These are phyloP conservation scores for Perca fluviatilis DNA, from an alignment of 2,113 vertebrate genomes.

Conservation along the genomic window DNA sequence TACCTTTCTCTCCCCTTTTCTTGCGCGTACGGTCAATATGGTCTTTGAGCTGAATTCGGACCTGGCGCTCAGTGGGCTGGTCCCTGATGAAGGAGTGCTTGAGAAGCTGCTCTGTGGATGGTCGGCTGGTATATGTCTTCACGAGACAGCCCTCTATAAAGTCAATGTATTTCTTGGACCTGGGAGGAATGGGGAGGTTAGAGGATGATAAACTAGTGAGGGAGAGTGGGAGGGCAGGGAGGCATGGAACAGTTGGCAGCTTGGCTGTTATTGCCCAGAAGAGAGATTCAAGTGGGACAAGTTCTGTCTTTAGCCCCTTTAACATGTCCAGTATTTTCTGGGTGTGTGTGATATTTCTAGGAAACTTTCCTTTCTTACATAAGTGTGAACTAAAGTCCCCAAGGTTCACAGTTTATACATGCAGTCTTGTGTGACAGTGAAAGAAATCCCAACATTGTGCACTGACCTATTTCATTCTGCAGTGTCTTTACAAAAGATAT, in stretches of 20 bases:
- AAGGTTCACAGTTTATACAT: not conserved
- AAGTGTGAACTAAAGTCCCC: not conserved
- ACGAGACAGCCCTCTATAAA: slow-evolving; percentile 95
- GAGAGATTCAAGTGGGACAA: not conserved
- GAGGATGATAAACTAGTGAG: slow-evolving; percentile 27
- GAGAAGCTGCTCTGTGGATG: slow-evolving; percentile 92
- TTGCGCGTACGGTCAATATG: slow-evolving; percentile 94
- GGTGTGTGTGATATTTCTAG: not conserved
- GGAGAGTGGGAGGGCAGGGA: not conserved
- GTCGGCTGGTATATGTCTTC: slow-evolving; percentile 92
- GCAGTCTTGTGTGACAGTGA: not conserved
- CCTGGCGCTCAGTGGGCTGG: slow-evolving; percentile 94
- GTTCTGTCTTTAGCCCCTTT: not conserved
- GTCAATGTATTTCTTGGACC: slow-evolving; percentile 96
- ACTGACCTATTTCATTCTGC: not conserved
- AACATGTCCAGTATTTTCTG: not conserved
- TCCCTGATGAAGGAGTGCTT: slow-evolving; percentile 94
- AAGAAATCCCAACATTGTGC: not conserved
- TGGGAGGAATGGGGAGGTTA: slow-evolving; percentile 65
- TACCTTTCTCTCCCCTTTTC: slow-evolving; percentile 93
- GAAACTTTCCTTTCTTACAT: not conserved
- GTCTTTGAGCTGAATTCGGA: slow-evolving; percentile 95
- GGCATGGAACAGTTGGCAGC: not conserved
- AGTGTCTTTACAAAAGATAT: not conserved
- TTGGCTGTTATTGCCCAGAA: not conserved